These are phyloP conservation scores for Cyclura pinguis DNA, from an alignment of 2,797 vertebrate species.

Conservation along the genomic window DNA sequence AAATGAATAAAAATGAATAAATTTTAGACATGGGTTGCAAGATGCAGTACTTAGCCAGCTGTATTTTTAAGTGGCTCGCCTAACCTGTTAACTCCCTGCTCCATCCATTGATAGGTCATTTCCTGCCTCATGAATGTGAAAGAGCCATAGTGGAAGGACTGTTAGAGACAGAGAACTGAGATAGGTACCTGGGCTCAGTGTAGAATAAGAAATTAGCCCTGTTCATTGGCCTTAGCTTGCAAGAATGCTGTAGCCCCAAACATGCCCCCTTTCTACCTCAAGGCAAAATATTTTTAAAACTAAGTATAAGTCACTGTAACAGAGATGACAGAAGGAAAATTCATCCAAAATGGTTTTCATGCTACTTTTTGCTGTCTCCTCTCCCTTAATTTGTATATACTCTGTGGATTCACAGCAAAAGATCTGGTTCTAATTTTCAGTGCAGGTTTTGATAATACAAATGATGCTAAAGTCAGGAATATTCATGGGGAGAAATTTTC, in stretches of 20 bases:
- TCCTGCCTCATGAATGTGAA: neutral
- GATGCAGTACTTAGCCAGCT: neutral
- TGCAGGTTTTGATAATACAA: neutral
- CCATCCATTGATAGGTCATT: neutral
- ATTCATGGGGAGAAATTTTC: conserved; percentile 7
- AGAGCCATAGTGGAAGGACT: neutral
- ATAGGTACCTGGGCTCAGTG: neutral
- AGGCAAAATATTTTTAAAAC: neutral
- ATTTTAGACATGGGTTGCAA: neutral
- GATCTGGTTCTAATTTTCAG: conserved; percentile 17
- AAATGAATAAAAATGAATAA: neutral
- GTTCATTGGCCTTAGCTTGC: neutral
- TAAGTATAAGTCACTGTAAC: neutral
- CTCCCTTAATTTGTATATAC: conserved; percentile 42
- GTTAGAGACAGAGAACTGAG: neutral
- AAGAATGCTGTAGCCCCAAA: neutral
- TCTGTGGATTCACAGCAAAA: neutral
- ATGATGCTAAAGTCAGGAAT: conserved; percentile 2
- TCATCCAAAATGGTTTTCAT: neutral
- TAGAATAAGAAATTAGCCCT: neutral
- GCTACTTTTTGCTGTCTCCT: conserved; percentile 43
- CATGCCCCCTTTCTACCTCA: neutral
- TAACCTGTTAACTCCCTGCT: neutral
- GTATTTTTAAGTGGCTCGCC: neutral
- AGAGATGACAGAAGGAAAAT: neutral